Conservation (phyloP, 2,888 invertebrate genomes). For the Limnephilus lunatus region DNA sequence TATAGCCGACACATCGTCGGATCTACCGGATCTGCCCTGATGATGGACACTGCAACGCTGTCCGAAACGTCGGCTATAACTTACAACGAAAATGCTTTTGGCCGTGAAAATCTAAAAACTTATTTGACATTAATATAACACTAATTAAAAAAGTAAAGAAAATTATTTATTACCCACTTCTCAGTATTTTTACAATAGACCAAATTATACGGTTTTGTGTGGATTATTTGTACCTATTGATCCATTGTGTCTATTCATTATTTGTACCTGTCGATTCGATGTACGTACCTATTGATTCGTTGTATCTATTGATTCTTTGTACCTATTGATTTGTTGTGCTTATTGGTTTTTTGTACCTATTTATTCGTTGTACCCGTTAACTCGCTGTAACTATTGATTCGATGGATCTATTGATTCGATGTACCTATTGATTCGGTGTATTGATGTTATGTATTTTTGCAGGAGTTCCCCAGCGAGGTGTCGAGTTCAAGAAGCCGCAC, state of each 20-base stretch:
- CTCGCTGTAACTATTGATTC: background rate
- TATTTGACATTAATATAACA: too few relatives aligned
- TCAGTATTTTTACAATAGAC: too few relatives aligned
- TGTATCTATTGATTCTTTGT: background rate
- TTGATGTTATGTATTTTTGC: conserved; percentile 67
- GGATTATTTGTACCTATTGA: too few relatives aligned
- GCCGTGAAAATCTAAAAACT: too few relatives aligned
- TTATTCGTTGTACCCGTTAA: background rate
- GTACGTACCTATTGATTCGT: conserved; percentile 7
- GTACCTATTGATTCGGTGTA: conserved; percentile 67
- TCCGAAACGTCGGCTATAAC: too few relatives aligned
- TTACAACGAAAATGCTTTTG: too few relatives aligned
- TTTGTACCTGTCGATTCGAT: conserved; percentile 53
- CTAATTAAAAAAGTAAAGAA: too few relatives aligned
- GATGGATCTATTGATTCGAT: conserved; percentile 64
- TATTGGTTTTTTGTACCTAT: background rate
- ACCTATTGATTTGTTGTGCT: conserved; percentile 65
- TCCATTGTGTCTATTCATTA: background rate
- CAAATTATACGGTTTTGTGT: too few relatives aligned
- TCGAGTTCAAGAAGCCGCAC: conserved; percentile 81
- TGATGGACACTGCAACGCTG: too few relatives aligned
- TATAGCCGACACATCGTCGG: too few relatives aligned
- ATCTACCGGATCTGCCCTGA: too few relatives aligned
- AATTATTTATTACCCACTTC: too few relatives aligned
- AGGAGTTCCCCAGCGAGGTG: conserved; percentile 75